Percentiles rank a stretch among this genome's conserved stretches.
These are phyloP conservation scores for Pachypsylla venusta DNA, from an alignment of 1,140 invertebrate species.

Conservation along the genomic window DNA sequence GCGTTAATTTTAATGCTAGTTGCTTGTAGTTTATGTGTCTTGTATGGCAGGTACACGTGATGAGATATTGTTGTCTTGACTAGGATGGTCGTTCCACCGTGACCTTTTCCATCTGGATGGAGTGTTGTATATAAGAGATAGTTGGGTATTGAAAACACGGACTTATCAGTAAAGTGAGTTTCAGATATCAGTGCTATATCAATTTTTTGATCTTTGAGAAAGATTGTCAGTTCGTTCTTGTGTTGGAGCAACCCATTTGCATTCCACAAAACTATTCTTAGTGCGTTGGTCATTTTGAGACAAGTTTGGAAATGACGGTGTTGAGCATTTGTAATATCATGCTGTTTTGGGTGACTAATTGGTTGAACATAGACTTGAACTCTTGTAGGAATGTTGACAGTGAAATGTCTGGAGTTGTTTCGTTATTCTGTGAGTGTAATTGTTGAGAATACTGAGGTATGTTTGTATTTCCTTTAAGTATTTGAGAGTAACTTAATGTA, in stretches of 20 bases:
- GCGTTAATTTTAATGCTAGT: conserved; percentile 8
- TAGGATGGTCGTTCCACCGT: conserved; percentile 4
- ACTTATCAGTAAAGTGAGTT: conserved; percentile 19
- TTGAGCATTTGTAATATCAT: neutral
- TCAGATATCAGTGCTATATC: conserved; percentile 20
- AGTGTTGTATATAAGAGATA: neutral
- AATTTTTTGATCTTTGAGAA: conserved; percentile 19
- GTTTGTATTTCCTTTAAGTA: neutral
- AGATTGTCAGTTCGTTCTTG: conserved; percentile 18
- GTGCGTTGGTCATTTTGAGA: conserved; percentile 11
- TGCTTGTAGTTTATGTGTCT: conserved; percentile 5
- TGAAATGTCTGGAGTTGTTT: neutral
- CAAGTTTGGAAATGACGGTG: conserved; percentile 7
- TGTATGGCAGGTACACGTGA: neutral
- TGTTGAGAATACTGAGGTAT: neutral
- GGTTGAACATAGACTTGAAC: neutral
- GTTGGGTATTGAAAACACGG: conserved; percentile 15
- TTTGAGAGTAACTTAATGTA: neutral
- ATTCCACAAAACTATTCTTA: conserved; percentile 16
- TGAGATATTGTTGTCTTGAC: neutral
- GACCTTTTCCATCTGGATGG: neutral
- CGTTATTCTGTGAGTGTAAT: neutral
- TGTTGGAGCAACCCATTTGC: conserved; percentile 20
- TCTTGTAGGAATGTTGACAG: conserved; percentile 4
- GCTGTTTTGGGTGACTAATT: neutral